These are phyloP conservation scores for Petrosia ficiformis DNA, from an alignment of 37 sponge, comb jelly and placozoan species.

Conservation along the genomic window DNA sequence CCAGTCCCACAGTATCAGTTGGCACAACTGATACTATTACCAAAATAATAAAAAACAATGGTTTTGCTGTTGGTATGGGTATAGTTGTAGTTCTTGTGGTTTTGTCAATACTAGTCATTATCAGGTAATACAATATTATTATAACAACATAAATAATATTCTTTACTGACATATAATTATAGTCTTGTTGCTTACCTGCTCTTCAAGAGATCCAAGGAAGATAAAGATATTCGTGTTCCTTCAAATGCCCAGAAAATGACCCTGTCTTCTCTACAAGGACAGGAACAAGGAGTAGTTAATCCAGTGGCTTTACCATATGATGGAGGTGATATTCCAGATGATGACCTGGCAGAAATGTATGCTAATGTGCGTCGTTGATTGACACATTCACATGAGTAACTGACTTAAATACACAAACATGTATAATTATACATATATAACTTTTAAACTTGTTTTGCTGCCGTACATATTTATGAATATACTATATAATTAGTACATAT, in stretches of 20 bases:
- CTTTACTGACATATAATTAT: too few relatives aligned
- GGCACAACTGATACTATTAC: neutral
- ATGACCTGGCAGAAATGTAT: too few relatives aligned
- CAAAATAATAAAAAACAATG: neutral
- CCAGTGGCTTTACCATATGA: too few relatives aligned
- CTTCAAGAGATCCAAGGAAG: neutral
- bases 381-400: too few relatives aligned
- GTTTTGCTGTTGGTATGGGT: neutral
- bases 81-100: neutral
- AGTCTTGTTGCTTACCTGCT: neutral
- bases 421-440: too few relatives aligned
- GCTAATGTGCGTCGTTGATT: too few relatives aligned
- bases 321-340: too few relatives aligned
- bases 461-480: too few relatives aligned
- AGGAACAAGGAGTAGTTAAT: neutral
- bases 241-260: neutral
- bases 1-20: neutral
- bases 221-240: neutral
- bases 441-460: too few relatives aligned
- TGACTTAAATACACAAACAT: too few relatives aligned
- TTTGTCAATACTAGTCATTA: neutral
- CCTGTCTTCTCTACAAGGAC: too few relatives aligned
- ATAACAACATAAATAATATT: neutral
- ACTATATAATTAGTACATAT: too few relatives aligned
- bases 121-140: neutral